A percentile compares a stretch with the other conserved stretches of the same genome.
These are phyloP conservation scores for Balearica regulorum DNA, from an alignment of 2,797 vertebrate species.

Conservation along the genomic window DNA sequence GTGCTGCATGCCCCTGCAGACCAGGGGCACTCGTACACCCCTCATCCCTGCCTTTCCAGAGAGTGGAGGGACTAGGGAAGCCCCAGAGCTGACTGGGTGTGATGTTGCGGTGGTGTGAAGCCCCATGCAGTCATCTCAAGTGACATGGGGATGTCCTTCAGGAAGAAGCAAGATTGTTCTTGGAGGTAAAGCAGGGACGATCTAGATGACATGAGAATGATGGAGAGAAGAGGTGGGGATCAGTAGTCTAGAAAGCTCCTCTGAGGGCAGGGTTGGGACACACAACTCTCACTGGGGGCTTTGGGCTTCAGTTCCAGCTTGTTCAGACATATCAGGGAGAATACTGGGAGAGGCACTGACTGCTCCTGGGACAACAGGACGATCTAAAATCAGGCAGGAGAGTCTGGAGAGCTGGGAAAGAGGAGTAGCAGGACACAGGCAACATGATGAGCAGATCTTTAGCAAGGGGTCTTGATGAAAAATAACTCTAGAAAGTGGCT, in stretches of 20 bases:
- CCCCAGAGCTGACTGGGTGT: background rate
- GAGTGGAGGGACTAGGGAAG: background rate
- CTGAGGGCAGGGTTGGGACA: background rate
- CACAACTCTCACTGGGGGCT: background rate
- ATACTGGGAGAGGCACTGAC: background rate
- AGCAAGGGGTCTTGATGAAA: background rate
- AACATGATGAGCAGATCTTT: background rate
- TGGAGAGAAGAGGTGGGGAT: background rate
- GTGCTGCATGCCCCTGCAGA: accelerated
- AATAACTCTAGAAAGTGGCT: background rate
- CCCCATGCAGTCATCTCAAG: background rate
- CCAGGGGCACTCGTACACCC: background rate
- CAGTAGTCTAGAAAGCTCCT: background rate
- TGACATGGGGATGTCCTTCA: background rate
- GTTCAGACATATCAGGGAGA: background rate
- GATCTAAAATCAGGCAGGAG: background rate
- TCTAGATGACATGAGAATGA: background rate
- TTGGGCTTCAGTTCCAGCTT: background rate
- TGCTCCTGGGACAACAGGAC: background rate
- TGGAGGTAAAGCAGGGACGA: background rate
- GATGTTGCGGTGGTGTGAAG: background rate
- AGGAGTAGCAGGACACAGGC: background rate
- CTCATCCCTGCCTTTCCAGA: background rate
- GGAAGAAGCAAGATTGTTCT: background rate
- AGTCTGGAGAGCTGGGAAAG: background rate